phyloP scores from a whole-genome alignment of 2,888 invertebrate genomes.

The Aquatica leii region DNA sequence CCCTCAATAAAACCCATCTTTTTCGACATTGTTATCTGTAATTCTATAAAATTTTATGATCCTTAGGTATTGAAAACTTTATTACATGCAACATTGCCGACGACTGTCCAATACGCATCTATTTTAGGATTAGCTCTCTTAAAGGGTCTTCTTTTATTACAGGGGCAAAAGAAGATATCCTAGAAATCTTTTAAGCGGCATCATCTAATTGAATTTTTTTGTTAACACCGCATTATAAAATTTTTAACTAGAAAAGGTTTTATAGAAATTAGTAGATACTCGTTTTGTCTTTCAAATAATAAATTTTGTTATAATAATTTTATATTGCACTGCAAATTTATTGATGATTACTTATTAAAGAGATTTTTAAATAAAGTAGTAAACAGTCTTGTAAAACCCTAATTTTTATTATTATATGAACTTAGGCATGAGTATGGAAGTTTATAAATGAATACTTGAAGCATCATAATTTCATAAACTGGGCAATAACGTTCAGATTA shows the following conservation, averaged over 20 bases:
- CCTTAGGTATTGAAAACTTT: constrained; percentile 46
- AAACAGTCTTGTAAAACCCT: constrained; percentile 12
- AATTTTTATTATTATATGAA: constrained; percentile 14
- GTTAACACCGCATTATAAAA: background rate
- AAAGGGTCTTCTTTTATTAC: constrained; percentile 36
- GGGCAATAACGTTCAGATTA: background rate
- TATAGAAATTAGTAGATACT: too few relatives aligned
- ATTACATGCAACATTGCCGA: constrained; percentile 38
- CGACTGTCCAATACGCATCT: constrained; percentile 20
- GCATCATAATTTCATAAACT: constrained; percentile 13
- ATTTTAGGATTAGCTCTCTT: constrained; percentile 22
- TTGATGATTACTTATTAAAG: background rate
- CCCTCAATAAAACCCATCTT: constrained; percentile 36
- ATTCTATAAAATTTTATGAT: constrained; percentile 48
- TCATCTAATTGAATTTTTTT: background rate
- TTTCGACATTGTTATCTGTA: constrained; percentile 45
- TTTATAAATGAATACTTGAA: constrained; percentile 11
- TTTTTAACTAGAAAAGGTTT: too few relatives aligned
- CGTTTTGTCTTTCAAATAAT: too few relatives aligned
- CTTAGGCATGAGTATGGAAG: background rate
- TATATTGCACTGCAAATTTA: constrained; percentile 9
- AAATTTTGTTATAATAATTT: background rate
- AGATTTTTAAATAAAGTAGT: constrained; percentile 1
- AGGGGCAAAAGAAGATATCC: constrained; percentile 26
- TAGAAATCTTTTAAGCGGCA: constrained; percentile 1